Evolutionary conservation across 2,113 vertebrate genomes (phyloP).

Genomic region (Anhinga rufa): DNA sequence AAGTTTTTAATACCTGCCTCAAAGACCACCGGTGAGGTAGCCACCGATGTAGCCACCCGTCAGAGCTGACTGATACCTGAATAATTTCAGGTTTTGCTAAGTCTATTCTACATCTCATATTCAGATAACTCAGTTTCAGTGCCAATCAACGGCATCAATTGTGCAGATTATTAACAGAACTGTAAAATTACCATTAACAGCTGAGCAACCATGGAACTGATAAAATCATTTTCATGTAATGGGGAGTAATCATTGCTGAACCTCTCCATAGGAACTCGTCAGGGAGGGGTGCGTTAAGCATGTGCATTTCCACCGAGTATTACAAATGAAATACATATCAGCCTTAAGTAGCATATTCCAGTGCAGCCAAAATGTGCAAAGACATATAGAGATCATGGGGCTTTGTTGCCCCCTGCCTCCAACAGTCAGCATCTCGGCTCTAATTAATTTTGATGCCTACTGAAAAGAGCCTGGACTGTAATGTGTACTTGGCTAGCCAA

Average conservation of each 20-base stretch:
- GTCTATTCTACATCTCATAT: not conserved
- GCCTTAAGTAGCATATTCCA: not conserved
- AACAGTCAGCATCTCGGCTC: not conserved
- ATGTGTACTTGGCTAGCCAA: not conserved
- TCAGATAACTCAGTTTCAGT: not conserved
- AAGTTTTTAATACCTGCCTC: not conserved
- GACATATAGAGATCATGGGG: not conserved
- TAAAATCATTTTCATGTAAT: not conserved
- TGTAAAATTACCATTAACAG: not conserved
- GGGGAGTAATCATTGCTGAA: not conserved
- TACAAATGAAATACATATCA: not conserved
- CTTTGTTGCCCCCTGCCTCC: not conserved
- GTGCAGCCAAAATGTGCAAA: not conserved
- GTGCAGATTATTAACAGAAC: not conserved
- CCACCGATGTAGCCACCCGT: not conserved
- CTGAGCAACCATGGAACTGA: not conserved
- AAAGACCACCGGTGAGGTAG: not conserved
- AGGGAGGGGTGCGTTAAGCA: not conserved
- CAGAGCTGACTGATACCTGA: not conserved
- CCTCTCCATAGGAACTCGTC: not conserved
- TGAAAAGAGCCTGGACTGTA: not conserved
- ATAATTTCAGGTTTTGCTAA: not conserved
- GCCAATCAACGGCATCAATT: not conserved
- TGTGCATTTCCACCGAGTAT: not conserved
- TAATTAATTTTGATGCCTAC: not conserved